These are phyloP conservation scores for Ardeotis arabs DNA, from an alignment of 2,113 vertebrate species.

Conservation along the genomic window DNA sequence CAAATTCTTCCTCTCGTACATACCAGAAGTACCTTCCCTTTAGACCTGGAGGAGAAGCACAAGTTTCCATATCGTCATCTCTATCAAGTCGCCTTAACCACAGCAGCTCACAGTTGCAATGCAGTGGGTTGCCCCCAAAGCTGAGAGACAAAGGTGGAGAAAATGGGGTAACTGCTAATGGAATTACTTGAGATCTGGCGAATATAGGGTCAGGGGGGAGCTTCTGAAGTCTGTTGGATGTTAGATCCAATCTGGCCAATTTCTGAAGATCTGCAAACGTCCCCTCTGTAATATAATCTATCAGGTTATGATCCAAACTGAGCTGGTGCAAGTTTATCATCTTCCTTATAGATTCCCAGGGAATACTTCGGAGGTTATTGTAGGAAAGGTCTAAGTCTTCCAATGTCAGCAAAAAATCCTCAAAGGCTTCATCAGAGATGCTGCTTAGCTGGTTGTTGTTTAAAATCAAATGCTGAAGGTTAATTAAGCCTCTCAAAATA, in stretches of 20 bases:
- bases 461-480: slow-evolving; percentile 95
- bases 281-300: slow-evolving; percentile 89
- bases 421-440: slow-evolving; percentile 87
- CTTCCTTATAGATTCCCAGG: slow-evolving; percentile 92
- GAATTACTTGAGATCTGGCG: slow-evolving; percentile 86
- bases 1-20: slow-evolving; percentile 91
- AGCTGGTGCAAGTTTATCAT: slow-evolving; percentile 97
- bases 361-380: slow-evolving; percentile 91
- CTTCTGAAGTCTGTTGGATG: slow-evolving; percentile 95
- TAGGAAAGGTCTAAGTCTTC: slow-evolving; percentile 98
- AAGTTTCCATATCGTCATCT: slow-evolving; percentile 96
- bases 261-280: slow-evolving; percentile 92
- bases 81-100: slow-evolving; percentile 91
- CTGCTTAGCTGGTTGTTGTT: slow-evolving; percentile 94
- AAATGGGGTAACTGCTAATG: slow-evolving; percentile 83
- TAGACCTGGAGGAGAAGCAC: slow-evolving; percentile 89
- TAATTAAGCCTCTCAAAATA: slow-evolving; percentile 89
- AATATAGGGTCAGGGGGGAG: slow-evolving; percentile 95
- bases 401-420: slow-evolving; percentile 89
- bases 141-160: slow-evolving; percentile 88
- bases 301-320: slow-evolving; percentile 95
- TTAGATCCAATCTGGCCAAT: slow-evolving; percentile 92
- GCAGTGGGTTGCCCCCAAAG: slow-evolving; percentile 94
- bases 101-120: slow-evolving; percentile 96
- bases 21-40: slow-evolving; percentile 98